phyloP scores from a whole-genome alignment of 2,888 invertebrate species.

The Aspidapion aeneum region DNA sequence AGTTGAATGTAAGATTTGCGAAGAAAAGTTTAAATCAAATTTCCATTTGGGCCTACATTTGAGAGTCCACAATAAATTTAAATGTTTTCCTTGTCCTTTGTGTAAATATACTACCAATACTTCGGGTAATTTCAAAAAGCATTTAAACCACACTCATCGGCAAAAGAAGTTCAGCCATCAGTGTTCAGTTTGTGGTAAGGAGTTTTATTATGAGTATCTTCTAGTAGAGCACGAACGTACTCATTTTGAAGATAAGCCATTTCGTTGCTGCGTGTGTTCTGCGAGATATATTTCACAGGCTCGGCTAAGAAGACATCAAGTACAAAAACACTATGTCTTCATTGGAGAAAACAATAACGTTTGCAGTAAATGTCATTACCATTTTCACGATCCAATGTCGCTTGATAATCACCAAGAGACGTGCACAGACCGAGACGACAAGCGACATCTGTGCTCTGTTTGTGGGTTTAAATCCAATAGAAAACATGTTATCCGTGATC shows the following conservation, averaged over 20 bases:
- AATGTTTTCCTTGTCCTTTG: constrained; percentile 23
- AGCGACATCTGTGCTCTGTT: constrained; percentile 35
- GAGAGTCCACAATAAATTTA: constrained; percentile 36
- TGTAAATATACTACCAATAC: too few species aligned
- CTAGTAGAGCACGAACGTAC: constrained; percentile 45
- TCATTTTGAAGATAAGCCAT: constrained; percentile 51
- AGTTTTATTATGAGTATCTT: constrained; percentile 36
- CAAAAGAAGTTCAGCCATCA: constrained; percentile 37
- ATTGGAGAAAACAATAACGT: background rate
- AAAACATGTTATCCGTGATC: constrained; percentile 34
- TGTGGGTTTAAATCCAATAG: constrained; percentile 41
- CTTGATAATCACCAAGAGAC: background rate
- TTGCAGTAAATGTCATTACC: background rate
- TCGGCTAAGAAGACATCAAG: background rate
- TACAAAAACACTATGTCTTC: background rate
- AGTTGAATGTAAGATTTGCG: constrained; percentile 35
- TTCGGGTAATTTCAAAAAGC: too few species aligned
- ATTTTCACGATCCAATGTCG: background rate
- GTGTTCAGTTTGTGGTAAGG: constrained; percentile 35
- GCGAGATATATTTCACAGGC: background rate
- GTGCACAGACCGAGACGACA: background rate
- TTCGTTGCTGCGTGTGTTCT: constrained; percentile 23
- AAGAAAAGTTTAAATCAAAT: constrained; percentile 33
- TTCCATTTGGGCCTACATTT: constrained; percentile 26
- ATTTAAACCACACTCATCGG: too few species aligned